phyloP scores from a whole-genome alignment of 2,113 vertebrate species.

The Anguilla japonica region DNA sequence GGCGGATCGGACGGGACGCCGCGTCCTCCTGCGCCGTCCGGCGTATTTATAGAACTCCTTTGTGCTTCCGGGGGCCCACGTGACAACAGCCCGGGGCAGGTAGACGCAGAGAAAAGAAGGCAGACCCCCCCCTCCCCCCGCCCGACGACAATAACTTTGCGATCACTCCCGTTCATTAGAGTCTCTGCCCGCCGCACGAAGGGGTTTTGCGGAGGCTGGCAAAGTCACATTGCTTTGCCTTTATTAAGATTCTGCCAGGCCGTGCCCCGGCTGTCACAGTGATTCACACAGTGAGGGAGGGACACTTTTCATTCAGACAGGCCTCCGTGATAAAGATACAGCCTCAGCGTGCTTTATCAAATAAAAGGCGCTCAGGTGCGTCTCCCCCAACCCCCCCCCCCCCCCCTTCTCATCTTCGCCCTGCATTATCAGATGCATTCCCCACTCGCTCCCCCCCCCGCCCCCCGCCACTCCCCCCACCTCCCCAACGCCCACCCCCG shows the following conservation, averaged over 20 bases:
- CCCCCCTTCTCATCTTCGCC: slow-evolving; percentile 23
- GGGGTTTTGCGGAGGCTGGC: neutral
- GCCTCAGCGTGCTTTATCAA: neutral
- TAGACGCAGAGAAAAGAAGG: neutral
- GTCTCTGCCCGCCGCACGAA: neutral
- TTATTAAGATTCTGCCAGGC: slow-evolving; percentile 29
- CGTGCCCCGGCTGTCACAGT: slow-evolving; percentile 19
- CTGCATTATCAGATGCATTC: slow-evolving; percentile 4
- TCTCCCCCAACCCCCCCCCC: slow-evolving; percentile 7
- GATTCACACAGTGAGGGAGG: slow-evolving; percentile 20
- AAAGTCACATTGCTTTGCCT: slow-evolving; percentile 5
- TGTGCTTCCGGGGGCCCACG: neutral
- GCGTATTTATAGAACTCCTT: slow-evolving; percentile 16
- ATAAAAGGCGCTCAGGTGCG: slow-evolving; percentile 3
- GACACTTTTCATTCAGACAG: slow-evolving; percentile 25
- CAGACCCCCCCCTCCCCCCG: neutral
- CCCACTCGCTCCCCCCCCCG: slow-evolving; percentile 49
- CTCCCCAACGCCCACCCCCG: slow-evolving; percentile 52
- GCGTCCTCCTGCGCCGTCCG: neutral
- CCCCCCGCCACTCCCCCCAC: slow-evolving; percentile 36
- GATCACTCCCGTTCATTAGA: neutral
- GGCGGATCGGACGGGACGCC: neutral
- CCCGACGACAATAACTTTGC: neutral
- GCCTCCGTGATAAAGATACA: slow-evolving; percentile 17
- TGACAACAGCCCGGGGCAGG: neutral